These are phyloP conservation scores for Nestor notabilis DNA, from an alignment of 2,113 vertebrate genomes.

Conservation along the genomic window DNA sequence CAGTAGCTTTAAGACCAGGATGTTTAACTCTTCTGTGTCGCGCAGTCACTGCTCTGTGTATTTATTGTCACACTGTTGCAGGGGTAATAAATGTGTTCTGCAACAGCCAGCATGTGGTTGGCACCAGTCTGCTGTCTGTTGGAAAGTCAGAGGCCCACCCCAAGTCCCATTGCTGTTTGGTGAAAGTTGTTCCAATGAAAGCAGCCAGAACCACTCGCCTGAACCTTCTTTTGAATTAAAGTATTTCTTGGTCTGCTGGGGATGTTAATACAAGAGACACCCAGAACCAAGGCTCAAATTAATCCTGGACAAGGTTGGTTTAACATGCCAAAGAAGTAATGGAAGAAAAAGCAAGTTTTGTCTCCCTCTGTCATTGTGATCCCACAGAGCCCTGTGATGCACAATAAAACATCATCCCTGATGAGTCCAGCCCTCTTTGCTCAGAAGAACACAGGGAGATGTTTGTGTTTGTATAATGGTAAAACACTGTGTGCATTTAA, in stretches of 20 bases:
- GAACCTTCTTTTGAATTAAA: neutral
- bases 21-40: neutral
- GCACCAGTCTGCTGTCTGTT: neutral
- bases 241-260: neutral
- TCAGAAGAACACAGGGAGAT: neutral
- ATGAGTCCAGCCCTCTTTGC: neutral
- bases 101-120: neutral
- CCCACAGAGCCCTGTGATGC: rapidly evolving
- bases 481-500: neutral
- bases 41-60: neutral
- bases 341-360: neutral
- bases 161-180: neutral
- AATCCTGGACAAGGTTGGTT: neutral
- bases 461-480: neutral
- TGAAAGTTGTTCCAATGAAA: neutral
- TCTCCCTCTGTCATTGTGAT: neutral
- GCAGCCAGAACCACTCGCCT: neutral
- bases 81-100: neutral
- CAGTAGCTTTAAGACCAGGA: neutral
- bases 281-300: neutral
- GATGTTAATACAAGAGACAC: neutral
- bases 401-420: neutral
- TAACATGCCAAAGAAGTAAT: neutral
- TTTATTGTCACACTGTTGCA: neutral
- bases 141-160: neutral